Conservation (phyloP, 2,797 vertebrate genomes). For the Linurgus olivaceus region DNA sequence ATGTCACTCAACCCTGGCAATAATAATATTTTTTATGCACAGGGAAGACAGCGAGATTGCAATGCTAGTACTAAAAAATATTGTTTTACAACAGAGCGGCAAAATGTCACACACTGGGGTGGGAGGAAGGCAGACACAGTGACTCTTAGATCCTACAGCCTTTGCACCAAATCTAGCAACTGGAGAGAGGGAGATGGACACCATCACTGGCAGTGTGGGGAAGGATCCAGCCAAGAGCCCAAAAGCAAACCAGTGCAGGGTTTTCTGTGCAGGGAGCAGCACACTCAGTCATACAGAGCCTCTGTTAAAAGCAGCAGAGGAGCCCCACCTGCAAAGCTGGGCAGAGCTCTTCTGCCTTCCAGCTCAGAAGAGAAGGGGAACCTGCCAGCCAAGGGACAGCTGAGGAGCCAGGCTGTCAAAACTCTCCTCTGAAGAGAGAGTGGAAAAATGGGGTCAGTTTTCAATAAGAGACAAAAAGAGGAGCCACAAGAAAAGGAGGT, state of each 20-base stretch:
- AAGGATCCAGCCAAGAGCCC: not conserved
- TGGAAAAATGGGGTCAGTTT: not conserved
- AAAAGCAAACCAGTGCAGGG: not conserved
- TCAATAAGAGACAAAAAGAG: not conserved
- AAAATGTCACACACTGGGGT: not conserved
- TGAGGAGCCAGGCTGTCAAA: not conserved
- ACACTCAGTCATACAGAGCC: not conserved
- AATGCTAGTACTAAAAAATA: not conserved
- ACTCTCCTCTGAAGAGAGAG: not conserved
- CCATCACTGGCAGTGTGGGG: fast-evolving
- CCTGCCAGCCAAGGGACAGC: fast-evolving
- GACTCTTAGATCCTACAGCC: not conserved
- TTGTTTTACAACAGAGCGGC: not conserved
- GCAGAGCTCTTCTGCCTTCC: not conserved
- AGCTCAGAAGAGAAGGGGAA: not conserved
- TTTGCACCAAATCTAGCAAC: not conserved
- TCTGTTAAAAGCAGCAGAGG: not conserved
- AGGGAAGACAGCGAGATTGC: not conserved
- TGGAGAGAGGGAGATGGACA: not conserved
- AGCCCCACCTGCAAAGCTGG: not conserved
- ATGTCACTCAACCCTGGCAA: fast-evolving
- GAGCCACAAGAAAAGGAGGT: not conserved
- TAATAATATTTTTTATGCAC: not conserved
- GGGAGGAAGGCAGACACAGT: not conserved
- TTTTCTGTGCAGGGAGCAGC: not conserved